A percentile compares a stretch with the other conserved stretches of the same genome.
Conservation (phyloP, 2,797 vertebrate species). For the Chromis chromis region DNA sequence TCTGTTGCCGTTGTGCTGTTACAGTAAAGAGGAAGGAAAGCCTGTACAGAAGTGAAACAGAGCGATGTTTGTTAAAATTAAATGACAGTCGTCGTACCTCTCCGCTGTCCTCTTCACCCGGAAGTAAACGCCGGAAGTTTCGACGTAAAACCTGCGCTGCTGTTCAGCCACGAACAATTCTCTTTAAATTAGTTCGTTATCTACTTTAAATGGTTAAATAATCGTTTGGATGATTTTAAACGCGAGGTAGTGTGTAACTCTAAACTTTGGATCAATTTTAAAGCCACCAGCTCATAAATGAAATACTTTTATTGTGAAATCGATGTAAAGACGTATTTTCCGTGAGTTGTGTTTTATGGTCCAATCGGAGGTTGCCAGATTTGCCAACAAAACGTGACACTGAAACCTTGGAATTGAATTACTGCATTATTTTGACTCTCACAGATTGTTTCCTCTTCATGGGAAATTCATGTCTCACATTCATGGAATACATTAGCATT, state of each 20-base stretch:
- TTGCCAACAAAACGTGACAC: conserved; percentile 45
- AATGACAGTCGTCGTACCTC: conserved; percentile 69
- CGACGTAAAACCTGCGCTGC: conserved; percentile 41
- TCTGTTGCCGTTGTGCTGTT: too few relatives aligned
- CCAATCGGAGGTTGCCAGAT: conserved; percentile 79
- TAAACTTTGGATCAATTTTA: too few relatives aligned
- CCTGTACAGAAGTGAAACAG: background rate
- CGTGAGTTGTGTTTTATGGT: background rate
- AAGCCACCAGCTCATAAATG: fast-evolving
- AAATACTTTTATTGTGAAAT: conserved; percentile 63
- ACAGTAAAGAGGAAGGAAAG: background rate
- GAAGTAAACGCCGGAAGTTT: conserved; percentile 44
- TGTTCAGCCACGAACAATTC: fast-evolving
- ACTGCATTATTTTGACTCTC: background rate
- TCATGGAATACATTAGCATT: background rate
- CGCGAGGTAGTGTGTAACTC: too few relatives aligned
- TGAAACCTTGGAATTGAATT: background rate
- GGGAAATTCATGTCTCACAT: background rate
- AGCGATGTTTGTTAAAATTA: conserved; percentile 56
- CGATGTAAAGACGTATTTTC: conserved; percentile 24
- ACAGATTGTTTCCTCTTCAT: background rate
- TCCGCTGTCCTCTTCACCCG: conserved; percentile 70
- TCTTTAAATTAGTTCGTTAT: fast-evolving
- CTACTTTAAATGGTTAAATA: fast-evolving
- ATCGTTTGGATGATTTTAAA: fast-evolving